A percentile compares a stretch with the other conserved stretches of the same genome.
phyloP scores from a whole-genome alignment of 2,888 invertebrate genomes.

The Leptinotarsa juncta region DNA sequence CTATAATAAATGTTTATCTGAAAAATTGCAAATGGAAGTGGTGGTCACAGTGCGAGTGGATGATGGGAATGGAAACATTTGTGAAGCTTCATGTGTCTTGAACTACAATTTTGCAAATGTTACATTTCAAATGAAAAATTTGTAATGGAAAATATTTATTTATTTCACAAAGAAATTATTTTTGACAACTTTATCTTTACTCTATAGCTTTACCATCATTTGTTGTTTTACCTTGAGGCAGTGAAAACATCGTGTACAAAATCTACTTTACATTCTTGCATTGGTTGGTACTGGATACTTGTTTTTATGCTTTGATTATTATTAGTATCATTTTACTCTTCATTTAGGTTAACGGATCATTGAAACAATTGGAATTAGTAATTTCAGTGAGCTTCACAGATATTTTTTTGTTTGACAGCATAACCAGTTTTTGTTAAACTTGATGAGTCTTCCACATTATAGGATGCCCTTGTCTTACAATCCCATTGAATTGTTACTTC shows the following conservation, averaged over 20 bases:
- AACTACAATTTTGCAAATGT: too few species aligned
- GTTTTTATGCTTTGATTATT: conserved; percentile 1
- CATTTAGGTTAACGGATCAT: neutral
- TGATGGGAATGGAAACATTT: neutral
- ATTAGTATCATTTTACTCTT: neutral
- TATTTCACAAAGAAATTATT: neutral
- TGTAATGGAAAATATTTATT: neutral
- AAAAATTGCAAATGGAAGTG: conserved; percentile 9
- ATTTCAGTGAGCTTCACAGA: neutral
- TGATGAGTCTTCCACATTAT: conserved; percentile 13
- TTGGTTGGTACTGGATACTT: neutral
- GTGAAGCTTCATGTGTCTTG: too few species aligned
- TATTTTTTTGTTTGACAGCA: neutral
- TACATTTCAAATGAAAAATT: neutral
- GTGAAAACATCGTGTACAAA: neutral
- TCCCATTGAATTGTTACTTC: neutral
- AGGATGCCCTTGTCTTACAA: neutral
- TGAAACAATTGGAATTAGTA: neutral
- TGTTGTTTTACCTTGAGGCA: neutral
- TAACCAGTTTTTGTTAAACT: neutral
- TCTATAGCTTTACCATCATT: neutral
- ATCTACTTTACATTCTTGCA: neutral
- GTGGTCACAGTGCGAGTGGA: neutral
- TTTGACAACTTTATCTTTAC: neutral
- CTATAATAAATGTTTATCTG: neutral